Percentiles rank a stretch among this genome's conserved stretches.
These are phyloP conservation scores for Eremophila alpestris DNA, from an alignment of 2,797 vertebrate genomes.

Conservation along the genomic window DNA sequence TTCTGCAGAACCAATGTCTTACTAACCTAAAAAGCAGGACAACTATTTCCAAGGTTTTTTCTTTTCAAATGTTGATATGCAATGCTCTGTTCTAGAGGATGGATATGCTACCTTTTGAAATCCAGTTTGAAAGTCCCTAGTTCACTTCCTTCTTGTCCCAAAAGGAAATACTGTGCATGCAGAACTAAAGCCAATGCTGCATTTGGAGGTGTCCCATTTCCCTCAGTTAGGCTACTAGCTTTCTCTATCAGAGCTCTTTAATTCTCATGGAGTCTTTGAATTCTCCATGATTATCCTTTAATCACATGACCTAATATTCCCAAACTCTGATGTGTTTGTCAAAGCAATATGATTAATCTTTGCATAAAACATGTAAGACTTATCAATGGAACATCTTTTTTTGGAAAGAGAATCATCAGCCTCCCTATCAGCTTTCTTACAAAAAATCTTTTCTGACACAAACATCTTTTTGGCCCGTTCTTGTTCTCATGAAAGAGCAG, in stretches of 20 bases:
- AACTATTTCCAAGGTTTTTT: background rate
- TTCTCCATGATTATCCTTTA: background rate
- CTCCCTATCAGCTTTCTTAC: background rate
- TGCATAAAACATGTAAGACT: background rate
- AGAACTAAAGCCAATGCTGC: background rate
- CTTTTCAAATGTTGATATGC: background rate
- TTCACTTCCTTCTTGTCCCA: background rate
- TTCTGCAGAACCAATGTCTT: background rate
- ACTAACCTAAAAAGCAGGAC: background rate
- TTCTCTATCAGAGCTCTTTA: background rate
- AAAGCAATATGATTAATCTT: background rate
- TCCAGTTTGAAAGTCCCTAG: background rate
- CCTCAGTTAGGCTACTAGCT: background rate
- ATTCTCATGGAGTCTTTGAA: background rate
- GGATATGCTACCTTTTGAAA: background rate
- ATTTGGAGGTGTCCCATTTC: background rate
- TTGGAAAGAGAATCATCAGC: background rate
- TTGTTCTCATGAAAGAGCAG: background rate
- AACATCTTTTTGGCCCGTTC: background rate
- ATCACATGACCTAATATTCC: background rate
- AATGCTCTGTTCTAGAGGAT: background rate
- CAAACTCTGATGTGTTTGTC: background rate
- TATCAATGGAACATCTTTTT: background rate
- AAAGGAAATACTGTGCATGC: background rate
- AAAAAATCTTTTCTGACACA: background rate